A percentile compares a stretch with the other conserved stretches of the same genome.
phyloP scores from a whole-genome alignment of 2,888 invertebrate genomes.

The Cephus pulcher region DNA sequence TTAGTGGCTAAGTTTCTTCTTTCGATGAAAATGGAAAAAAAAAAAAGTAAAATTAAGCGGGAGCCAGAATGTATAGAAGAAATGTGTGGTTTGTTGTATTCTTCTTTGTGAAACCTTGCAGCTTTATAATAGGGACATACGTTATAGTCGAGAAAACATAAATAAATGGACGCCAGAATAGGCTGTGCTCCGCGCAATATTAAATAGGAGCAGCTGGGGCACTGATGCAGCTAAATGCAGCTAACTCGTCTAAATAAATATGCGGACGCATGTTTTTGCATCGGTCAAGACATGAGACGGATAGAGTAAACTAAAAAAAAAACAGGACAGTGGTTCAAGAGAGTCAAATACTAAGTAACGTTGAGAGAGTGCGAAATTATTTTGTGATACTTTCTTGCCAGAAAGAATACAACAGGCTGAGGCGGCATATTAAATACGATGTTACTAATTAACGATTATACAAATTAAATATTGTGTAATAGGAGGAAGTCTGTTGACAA shows the following conservation, averaged over 20 bases:
- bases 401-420: constrained; percentile 65
- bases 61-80: constrained; percentile 41
- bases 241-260: not conserved
- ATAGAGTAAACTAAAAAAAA: constrained; percentile 12
- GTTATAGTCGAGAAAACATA: too few species aligned
- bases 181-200: too few species aligned
- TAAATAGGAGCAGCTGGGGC: too few species aligned
- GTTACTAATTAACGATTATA: constrained; percentile 61
- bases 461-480: constrained; percentile 62
- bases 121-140: constrained; percentile 17
- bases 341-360: constrained; percentile 59
- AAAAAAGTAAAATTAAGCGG: not conserved
- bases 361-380: constrained; percentile 64
- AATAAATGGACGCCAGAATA: too few species aligned
- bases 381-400: constrained; percentile 66
- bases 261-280: constrained; percentile 4
- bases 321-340: constrained; percentile 23
- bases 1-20: constrained; percentile 41
- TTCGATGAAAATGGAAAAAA: constrained; percentile 15
- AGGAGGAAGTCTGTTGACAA: constrained; percentile 60
- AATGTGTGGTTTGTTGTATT: constrained; percentile 57
- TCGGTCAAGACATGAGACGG: constrained; percentile 16
- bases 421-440: constrained; percentile 57
- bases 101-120: constrained; percentile 46
- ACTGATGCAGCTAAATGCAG: not conserved